Evolutionary conservation across 2,797 vertebrate species (phyloP), one percentile per base, ranked within the genome.

Genomic region (Argentina silus): DNA sequence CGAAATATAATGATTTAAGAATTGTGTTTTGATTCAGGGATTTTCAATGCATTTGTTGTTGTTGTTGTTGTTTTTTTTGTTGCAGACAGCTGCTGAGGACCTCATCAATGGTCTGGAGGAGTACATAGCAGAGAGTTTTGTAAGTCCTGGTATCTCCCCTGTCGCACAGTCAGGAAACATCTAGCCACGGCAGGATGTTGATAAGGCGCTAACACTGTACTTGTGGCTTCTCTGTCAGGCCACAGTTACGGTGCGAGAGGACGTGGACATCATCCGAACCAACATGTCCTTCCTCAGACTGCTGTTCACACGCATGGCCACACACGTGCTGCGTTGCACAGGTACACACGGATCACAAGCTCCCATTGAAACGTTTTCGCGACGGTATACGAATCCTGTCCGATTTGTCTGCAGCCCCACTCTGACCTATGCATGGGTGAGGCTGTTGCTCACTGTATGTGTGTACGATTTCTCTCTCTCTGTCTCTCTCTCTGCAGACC

Each of bases 121-220:
- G 12, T 96, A 95, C 15, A 92, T 96, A 7, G 86, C 90, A 0
- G 95, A 96, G 84, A 96, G 95, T 87, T 96, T 96, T 79, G 95
- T 96, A 91, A 95, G 95, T 89, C 55, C 7, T 17, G 14, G 15
- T 47, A 1, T 4, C 1, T 21, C 21, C 57, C 51, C 15, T n/a
- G 12, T 55, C 3, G 72, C 17, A 21, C 5, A 4, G 3, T 23
- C 6, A 3, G 2, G 1, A 57, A 14, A 59, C 27, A 42, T 45
- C 14, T 42, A 23, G 7, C 14, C 23, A 21, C 23, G 1, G 23
- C 10, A 57, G 23, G 21, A 23, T 27, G 56, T 19, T 59, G 56
- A 59, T 27, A 27, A 23, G 5, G 56, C 6, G 21, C 19, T 59
- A 59, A 14, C 9, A 23, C 6, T 53, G n/a, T n/a, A n/a, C 6